Conservation (phyloP, 2,113 vertebrate genomes). For the Hyla sarda region DNA sequence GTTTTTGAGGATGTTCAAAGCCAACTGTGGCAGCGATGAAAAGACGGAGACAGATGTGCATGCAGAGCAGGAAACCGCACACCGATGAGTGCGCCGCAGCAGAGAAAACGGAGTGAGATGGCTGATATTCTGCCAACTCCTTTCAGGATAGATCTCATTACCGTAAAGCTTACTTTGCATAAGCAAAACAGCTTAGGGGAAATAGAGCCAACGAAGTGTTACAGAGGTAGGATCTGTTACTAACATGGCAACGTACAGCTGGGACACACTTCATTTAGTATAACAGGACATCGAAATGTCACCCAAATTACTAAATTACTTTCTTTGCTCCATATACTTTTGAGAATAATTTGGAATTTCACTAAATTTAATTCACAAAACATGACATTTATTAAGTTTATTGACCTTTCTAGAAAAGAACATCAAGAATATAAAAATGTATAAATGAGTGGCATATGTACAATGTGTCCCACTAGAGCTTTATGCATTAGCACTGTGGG, state of each 20-base stretch:
- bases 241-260: neutral
- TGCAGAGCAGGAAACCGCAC: neutral
- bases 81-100: neutral
- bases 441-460: neutral
- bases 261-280: neutral
- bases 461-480: neutral
- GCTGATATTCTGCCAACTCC: neutral
- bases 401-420: no score
- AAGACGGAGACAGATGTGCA: conserved; percentile 6
- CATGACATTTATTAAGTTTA: no score
- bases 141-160: neutral
- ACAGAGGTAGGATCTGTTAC: neutral
- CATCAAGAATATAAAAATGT: neutral
- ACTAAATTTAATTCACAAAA: no score
- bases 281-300: neutral
- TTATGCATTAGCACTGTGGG: neutral
- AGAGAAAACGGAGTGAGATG: neutral
- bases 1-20: neutral
- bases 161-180: neutral
- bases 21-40: conserved; percentile 5
- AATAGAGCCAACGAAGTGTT: neutral
- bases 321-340: no score
- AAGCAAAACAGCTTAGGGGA: neutral
- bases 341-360: no score
- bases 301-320: no score